Evolutionary conservation across 1,140 invertebrate genomes (phyloP).

Genomic region (Neodiprion virginianus): DNA sequence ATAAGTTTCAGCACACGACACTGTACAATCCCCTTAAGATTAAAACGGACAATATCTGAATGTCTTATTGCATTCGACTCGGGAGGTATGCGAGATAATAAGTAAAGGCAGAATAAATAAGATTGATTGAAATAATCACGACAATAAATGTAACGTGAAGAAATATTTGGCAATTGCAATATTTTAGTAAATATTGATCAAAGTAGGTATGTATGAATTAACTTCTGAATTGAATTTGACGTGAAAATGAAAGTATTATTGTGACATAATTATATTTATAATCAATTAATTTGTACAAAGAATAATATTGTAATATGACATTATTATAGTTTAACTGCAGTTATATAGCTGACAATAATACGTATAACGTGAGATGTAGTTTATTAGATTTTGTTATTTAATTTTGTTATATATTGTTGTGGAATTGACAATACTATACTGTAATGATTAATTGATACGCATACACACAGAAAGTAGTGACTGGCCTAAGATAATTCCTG

Average conservation of each 20-base stretch:
- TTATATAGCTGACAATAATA: background rate
- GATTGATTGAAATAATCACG: background rate
- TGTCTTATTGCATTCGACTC: background rate
- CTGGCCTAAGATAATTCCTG: conserved; percentile 56
- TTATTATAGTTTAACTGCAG: no score
- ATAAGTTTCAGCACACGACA: no score
- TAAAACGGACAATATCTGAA: conserved; percentile 5
- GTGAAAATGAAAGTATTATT: no score
- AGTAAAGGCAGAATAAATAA: background rate
- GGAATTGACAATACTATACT: background rate
- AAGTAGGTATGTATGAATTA: no score
- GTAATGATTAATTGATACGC: conserved; percentile 19
- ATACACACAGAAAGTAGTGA: conserved; percentile 48
- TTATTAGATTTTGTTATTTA: background rate
- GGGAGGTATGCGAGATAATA: background rate
- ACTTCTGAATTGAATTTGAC: no score
- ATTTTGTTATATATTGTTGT: background rate
- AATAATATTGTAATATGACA: background rate
- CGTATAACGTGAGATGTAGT: background rate
- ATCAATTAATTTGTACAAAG: background rate
- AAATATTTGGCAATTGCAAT: background rate
- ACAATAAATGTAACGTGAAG: background rate
- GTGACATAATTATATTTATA: background rate
- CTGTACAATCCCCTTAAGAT: background rate
- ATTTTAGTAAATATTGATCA: background rate